Percentiles rank a stretch among this genome's conserved stretches.
phyloP scores from a whole-genome alignment of 2,113 vertebrate genomes.

The Carlito syrichta region DNA sequence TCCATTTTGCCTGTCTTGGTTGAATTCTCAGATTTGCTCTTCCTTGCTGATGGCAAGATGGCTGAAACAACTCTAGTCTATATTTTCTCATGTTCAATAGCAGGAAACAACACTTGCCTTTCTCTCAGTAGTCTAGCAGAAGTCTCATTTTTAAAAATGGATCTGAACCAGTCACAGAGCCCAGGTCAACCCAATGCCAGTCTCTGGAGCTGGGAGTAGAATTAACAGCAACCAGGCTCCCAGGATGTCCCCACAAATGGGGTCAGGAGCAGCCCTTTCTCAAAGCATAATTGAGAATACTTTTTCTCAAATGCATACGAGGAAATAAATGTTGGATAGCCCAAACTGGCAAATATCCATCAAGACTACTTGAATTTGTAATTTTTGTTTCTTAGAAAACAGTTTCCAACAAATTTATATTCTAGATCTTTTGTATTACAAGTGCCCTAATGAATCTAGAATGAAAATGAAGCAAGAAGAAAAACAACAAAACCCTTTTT shows the following conservation, averaged over 20 bases:
- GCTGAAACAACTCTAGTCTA: background rate
- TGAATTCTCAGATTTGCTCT: background rate
- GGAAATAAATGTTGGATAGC: background rate
- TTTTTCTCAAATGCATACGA: background rate
- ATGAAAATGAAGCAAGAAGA: background rate
- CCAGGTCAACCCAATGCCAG: background rate
- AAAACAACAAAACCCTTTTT: background rate
- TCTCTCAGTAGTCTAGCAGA: background rate
- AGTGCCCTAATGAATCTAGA: background rate
- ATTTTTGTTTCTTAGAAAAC: background rate
- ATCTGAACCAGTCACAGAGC: background rate
- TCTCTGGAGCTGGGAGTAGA: background rate
- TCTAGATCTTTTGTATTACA: background rate
- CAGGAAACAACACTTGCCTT: background rate
- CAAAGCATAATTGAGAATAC: no score
- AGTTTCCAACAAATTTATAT: background rate
- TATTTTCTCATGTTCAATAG: background rate
- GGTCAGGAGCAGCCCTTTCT: background rate
- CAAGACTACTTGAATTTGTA: background rate
- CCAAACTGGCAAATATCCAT: background rate
- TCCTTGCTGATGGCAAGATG: background rate
- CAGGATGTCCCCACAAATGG: background rate
- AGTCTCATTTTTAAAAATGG: background rate
- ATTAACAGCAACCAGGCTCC: background rate
- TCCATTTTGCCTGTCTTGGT: background rate